Evolutionary conservation across 2,888 invertebrate species (phyloP), one percentile per base, ranked within the genome.

Genomic region (Aromia moschata): DNA sequence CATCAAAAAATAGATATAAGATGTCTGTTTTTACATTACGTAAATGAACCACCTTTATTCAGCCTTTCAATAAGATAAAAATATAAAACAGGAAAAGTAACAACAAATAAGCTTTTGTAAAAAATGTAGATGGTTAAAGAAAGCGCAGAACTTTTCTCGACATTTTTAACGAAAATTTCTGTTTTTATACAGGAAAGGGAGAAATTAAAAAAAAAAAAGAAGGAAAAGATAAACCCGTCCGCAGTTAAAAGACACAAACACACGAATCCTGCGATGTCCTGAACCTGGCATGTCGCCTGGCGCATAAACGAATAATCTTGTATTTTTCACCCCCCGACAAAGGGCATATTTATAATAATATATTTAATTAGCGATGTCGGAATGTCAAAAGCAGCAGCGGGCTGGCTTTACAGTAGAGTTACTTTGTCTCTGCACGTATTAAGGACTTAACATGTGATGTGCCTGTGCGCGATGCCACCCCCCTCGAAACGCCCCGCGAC

Each of bases 281-380:
- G 70, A 58, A 43, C 56, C 58, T 70, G 70, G 69, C 71, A 70
- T 67, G 67, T 70, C 55, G 62, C 67, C 62, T 57, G 64, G 60
- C 67, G 60, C 68, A 71, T 71, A 74, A 74, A 76, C 71, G 75
- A 74, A 75, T 74, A 75, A 74, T 76, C 75, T 74, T 75, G 75
- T 75, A 75, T 76, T 75, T 77, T 75, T 75, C 62, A 46, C 61
- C 59, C 63, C 58, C 55, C 20, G 37, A 72, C 70, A 73, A 73
- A 74, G 70, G 69, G 70, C 76, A 74, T 77, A 77, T 77, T 78
- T 77, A 78, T 78, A 77, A 77, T 77, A 78, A 77, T 78, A 78
- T 78, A 77, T 77, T 77, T 77, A 78, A 78, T 77, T 78, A 78
- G 76, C 71, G 72, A 75, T 74, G 77, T 77, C 76, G 75, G 70